Conservation (phyloP, 2,888 invertebrate genomes). For the Cepaea hortensis region DNA sequence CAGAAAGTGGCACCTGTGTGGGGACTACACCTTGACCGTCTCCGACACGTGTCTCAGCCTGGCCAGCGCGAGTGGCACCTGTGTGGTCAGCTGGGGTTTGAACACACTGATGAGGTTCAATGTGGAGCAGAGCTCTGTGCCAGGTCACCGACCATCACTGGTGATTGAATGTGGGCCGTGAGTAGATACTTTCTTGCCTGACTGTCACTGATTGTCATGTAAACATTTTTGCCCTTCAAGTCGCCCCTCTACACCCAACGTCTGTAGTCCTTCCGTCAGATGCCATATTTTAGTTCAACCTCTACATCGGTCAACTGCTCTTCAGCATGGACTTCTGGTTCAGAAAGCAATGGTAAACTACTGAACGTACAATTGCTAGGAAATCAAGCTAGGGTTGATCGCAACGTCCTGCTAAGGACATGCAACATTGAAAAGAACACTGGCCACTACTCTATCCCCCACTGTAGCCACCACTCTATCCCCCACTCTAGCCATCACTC, state of each 20-base stretch:
- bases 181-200: background rate
- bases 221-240: too few species aligned
- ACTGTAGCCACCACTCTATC: too few species aligned
- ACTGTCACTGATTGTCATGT: background rate
- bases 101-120: conserved; percentile 63
- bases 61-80: conserved; percentile 46
- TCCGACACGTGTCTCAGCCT: conserved; percentile 60
- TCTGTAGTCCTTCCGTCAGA: background rate
- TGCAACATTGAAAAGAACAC: too few species aligned
- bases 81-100: conserved; percentile 62
- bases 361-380: too few species aligned
- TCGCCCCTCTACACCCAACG: background rate
- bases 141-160: conserved; percentile 52
- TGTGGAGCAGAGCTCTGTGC: conserved; percentile 54
- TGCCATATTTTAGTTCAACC: background rate
- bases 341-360: too few species aligned
- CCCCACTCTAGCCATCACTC: too few species aligned
- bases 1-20: conserved; percentile 54
- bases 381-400: too few species aligned
- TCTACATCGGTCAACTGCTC: too few species aligned
- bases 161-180: conserved; percentile 63
- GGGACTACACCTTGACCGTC: conserved; percentile 58
- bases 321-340: too few species aligned
- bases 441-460: too few species aligned
- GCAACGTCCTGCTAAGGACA: too few species aligned